Evolutionary conservation across 2,113 vertebrate genomes (phyloP).

Genomic region (Apteryx mantelli): DNA sequence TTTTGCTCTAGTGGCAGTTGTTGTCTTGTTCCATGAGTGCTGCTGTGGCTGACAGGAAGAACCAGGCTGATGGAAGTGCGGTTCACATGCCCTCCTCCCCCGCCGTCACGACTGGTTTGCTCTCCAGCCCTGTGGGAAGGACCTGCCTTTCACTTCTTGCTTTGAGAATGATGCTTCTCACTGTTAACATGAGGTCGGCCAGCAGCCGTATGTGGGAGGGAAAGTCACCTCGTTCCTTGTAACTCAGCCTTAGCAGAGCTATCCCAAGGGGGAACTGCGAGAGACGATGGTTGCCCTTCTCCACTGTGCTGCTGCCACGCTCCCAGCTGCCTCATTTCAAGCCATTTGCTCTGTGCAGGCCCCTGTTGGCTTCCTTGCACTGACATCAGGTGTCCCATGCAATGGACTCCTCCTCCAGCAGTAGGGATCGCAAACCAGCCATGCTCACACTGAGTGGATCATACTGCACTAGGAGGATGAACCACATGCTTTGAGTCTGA

Average conservation of each 20-base stretch:
- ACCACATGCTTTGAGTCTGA: not conserved
- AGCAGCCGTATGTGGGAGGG: not conserved
- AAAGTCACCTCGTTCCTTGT: not conserved
- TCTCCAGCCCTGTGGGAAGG: not conserved
- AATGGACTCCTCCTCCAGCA: not conserved
- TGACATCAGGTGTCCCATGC: not conserved
- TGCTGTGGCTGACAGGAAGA: not conserved
- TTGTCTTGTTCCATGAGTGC: not conserved
- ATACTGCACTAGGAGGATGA: not conserved
- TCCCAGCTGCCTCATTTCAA: not conserved
- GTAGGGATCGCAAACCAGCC: not conserved
- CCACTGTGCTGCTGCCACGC: accelerated
- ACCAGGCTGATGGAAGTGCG: accelerated
- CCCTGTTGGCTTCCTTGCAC: not conserved
- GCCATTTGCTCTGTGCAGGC: not conserved
- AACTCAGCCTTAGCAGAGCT: not conserved
- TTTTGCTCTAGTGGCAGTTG: not conserved
- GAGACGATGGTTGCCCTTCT: not conserved
- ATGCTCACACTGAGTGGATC: accelerated
- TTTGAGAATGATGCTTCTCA: conserved; percentile 61
- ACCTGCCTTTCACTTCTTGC: conserved; percentile 74
- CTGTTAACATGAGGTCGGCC: not conserved
- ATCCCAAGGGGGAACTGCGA: not conserved
- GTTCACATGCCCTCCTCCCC: not conserved
- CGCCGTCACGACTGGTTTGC: not conserved